phyloP scores from a whole-genome alignment of 2,113 vertebrate genomes.

The Neogale vison region DNA sequence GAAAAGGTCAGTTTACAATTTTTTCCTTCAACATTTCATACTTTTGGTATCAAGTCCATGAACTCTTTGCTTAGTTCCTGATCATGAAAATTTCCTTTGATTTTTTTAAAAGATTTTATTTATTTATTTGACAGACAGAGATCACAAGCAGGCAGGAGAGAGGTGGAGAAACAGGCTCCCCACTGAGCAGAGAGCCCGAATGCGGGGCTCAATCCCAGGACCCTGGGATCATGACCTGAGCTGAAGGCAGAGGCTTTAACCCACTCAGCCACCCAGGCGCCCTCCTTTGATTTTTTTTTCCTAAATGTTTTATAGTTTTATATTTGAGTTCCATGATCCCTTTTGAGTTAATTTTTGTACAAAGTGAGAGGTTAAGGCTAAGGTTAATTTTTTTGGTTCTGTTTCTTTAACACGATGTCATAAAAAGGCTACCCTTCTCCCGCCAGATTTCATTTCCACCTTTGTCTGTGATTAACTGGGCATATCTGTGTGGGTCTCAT shows the following conservation, averaged over 20 bases:
- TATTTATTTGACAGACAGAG: too few species aligned
- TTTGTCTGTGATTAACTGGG: neutral
- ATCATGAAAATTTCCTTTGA: neutral
- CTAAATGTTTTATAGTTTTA: neutral
- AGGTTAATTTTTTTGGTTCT: neutral
- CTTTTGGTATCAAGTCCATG: neutral
- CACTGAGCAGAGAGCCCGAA: too few species aligned
- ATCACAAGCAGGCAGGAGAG: too few species aligned
- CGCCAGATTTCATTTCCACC: neutral
- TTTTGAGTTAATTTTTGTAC: neutral
- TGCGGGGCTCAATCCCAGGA: too few species aligned
- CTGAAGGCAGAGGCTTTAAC: too few species aligned
- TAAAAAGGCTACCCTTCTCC: neutral
- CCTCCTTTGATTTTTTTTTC: neutral
- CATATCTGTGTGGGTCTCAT: neutral
- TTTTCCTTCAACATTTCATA: neutral
- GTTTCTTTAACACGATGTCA: neutral
- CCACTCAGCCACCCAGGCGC: too few species aligned
- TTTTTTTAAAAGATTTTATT: too few species aligned
- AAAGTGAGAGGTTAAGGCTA: neutral
- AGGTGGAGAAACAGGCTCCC: too few species aligned
- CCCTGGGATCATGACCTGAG: too few species aligned
- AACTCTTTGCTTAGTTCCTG: neutral
- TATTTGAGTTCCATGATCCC: neutral
- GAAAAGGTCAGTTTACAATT: neutral